Evolutionary conservation across 2,888 invertebrate species (phyloP), one percentile per base, ranked within the genome.

Genomic region (Hypercompe scribonia): DNA sequence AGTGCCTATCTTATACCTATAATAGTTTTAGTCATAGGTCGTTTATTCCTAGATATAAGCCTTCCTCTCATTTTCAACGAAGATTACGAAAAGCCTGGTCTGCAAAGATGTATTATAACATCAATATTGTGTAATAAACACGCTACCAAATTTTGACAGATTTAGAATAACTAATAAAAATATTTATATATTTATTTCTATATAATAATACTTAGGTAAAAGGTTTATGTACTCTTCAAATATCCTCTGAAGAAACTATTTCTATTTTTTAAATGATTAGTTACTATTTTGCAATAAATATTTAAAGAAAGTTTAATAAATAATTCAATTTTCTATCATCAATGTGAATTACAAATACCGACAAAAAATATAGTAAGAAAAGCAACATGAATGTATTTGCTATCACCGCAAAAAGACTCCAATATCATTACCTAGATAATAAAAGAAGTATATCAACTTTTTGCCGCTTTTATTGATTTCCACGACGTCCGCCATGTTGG

Each of bases 391-490:
- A 50, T 8, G 64, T 33, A 54, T 54, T 31, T 2, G 70, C 71
- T 67, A 46, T 42, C 13, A 11, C 42, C 50, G 36, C 50, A 73
- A 77, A 75, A 75, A 54, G n/a, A 72, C 50, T 66, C 31, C 34
- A 13, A 73, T 71, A 76, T 73, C 66, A 71, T 80, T 74, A 78
- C 70, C 79, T 81, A 64, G 54, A 81, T 64, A 63, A 61, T 31
- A 68, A 68, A 65, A 54, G 63, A 64, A 33, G 64, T 42, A 64
- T 46, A 67, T 18, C 67, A 72, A 64, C 64, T 74, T 74, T 83
- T 78, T 72, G 73, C 76, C 80, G 70, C 78, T 73, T 66, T 84
- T 75, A 82, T 80, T 80, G 80, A 84, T 82, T 82, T 82, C 46
- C 70, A 78, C 67, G 64, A 76, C 74, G 58, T 66, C 72, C 68